Conservation (phyloP, 2,113 vertebrate species). For the Todiramphus saurophagus region DNA sequence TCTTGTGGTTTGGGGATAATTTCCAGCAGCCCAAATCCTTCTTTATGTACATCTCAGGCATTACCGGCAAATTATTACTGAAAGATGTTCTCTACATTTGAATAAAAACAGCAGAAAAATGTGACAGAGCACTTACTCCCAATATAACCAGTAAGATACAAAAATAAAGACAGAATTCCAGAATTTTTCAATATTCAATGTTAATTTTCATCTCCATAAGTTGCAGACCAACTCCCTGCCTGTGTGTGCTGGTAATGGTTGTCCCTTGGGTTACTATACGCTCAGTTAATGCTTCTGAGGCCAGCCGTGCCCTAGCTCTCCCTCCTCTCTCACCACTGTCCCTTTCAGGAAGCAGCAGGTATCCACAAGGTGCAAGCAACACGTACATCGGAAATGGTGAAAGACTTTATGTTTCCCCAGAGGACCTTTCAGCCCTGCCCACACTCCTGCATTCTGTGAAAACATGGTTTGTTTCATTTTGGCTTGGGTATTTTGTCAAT, state of each 20-base stretch:
- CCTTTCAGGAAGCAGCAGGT: neutral
- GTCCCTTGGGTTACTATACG: neutral
- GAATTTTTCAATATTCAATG: neutral
- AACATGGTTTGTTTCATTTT: neutral
- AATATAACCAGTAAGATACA: neutral
- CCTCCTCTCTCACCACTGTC: neutral
- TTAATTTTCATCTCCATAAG: neutral
- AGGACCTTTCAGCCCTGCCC: neutral
- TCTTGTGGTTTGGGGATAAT: neutral
- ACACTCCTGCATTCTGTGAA: rapidly evolving
- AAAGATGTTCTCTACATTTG: neutral
- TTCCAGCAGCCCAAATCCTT: neutral
- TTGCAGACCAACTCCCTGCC: neutral
- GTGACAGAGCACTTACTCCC: neutral
- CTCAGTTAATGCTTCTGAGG: neutral
- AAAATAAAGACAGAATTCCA: neutral
- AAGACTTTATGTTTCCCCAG: neutral
- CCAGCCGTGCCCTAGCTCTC: neutral
- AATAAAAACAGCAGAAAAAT: neutral
- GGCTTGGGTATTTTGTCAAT: neutral
- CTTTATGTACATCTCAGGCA: neutral
- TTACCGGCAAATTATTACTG: neutral
- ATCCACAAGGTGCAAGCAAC: neutral
- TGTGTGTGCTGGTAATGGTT: neutral
- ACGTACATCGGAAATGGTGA: neutral